Percentiles rank a stretch among this genome's conserved stretches.
Conservation (phyloP, 2,113 vertebrate species). For the Benitochromis conjunctus region DNA sequence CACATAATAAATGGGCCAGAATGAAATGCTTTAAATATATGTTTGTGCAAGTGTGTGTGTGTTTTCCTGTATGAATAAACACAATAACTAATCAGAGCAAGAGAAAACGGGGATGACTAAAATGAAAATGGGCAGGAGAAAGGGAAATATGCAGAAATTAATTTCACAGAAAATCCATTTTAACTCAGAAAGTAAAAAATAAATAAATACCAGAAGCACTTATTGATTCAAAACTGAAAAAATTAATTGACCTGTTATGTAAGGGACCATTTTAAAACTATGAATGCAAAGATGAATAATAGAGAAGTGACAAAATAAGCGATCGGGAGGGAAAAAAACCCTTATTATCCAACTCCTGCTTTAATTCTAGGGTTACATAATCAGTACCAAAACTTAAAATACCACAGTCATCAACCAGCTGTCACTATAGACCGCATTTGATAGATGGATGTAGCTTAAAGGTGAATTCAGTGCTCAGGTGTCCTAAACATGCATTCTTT, state of each 20-base stretch:
- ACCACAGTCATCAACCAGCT: neutral
- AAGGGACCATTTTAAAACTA: neutral
- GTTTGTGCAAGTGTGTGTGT: neutral
- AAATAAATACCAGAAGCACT: neutral
- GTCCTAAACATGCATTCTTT: neutral
- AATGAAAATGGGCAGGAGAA: neutral
- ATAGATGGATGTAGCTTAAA: neutral
- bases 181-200: neutral
- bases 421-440: neutral
- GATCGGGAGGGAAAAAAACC: accelerated
- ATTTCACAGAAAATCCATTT: constrained; percentile 3
- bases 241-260: neutral
- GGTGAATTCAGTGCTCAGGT: neutral
- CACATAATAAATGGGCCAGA: constrained; percentile 6
- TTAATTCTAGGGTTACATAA: accelerated
- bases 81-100: constrained; percentile 18
- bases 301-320: neutral
- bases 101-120: neutral
- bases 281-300: neutral
- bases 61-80: neutral
- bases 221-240: neutral
- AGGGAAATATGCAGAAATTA: neutral
- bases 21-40: neutral
- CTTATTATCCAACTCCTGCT: neutral
- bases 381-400: neutral